Conservation (phyloP, 2,888 invertebrate species). For the Plusia festucae region DNA sequence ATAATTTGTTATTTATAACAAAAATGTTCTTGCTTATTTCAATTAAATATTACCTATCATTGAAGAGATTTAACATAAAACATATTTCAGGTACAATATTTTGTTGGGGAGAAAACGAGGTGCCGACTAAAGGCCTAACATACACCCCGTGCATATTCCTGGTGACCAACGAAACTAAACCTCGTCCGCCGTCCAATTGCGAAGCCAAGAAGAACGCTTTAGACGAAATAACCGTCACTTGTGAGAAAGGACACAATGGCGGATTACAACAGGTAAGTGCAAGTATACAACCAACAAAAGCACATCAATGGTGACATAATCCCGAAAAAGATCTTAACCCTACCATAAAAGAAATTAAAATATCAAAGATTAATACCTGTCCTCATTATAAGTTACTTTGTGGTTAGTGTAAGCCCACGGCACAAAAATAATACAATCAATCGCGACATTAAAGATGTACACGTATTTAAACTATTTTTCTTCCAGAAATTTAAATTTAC, state of each 20-base stretch:
- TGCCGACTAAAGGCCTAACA: conserved; percentile 63
- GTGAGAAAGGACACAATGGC: conserved; percentile 80
- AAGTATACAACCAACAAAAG: neutral
- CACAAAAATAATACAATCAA: too few relatives aligned
- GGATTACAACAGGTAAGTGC: conserved; percentile 77
- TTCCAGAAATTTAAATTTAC: conserved; percentile 83
- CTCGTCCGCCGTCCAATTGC: conserved; percentile 77
- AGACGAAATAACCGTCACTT: conserved; percentile 73
- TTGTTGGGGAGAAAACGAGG: conserved; percentile 82
- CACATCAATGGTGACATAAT: too few relatives aligned
- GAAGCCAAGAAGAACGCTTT: conserved; percentile 66
- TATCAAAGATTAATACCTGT: too few relatives aligned
- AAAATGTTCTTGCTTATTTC: too few relatives aligned
- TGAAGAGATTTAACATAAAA: neutral
- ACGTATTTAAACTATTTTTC: neutral
- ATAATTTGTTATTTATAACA: too few relatives aligned
- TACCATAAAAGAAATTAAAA: too few relatives aligned
- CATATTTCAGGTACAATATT: conserved; percentile 70
- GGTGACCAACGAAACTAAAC: conserved; percentile 80
- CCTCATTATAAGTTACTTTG: too few relatives aligned
- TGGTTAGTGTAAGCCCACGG: too few relatives aligned
- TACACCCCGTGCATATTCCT: conserved; percentile 76
- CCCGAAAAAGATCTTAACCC: too few relatives aligned
- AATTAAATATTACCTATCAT: too few relatives aligned
- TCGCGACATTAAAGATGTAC: too few relatives aligned